Conservation (phyloP, 1,140 invertebrate genomes). For the Lutraria rhynchaena region DNA sequence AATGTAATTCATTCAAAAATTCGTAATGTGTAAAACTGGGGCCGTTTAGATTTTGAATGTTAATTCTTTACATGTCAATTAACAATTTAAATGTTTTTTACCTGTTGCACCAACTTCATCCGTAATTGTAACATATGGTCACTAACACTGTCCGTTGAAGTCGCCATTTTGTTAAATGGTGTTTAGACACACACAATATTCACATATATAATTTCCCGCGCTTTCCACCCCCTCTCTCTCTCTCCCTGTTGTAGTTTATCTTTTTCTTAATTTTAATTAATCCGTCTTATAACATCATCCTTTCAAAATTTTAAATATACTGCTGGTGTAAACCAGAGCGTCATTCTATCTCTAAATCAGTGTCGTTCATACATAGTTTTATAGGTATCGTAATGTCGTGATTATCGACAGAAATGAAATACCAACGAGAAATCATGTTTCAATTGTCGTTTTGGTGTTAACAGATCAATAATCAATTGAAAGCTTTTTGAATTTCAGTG, state of each 20-base stretch:
- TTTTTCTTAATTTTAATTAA: background rate
- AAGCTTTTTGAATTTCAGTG: slow-evolving; percentile 14
- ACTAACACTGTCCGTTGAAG: slow-evolving; percentile 69
- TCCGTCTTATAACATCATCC: no score
- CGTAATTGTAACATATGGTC: slow-evolving; percentile 74
- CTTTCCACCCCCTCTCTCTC: background rate
- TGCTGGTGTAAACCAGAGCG: no score
- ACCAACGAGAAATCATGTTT: slow-evolving; percentile 5
- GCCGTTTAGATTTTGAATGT: no score
- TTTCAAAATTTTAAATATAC: no score
- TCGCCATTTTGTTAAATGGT: background rate
- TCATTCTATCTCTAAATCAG: no score
- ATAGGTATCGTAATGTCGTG: background rate
- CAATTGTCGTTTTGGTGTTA: background rate
- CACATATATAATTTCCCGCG: no score
- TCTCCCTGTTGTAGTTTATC: no score
- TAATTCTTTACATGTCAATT: no score
- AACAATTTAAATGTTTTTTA: no score
- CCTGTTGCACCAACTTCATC: slow-evolving; percentile 78
- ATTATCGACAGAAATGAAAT: slow-evolving; percentile 7
- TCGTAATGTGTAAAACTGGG: no score
- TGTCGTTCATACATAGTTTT: slow-evolving; percentile 29
- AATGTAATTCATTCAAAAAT: no score
- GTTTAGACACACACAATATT: no score
- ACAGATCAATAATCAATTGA: slow-evolving; percentile 32